Percentiles rank a stretch among this genome's conserved stretches.
Conservation (phyloP, 2,113 vertebrate species). For the Rhinopomastus cyanomelas region DNA sequence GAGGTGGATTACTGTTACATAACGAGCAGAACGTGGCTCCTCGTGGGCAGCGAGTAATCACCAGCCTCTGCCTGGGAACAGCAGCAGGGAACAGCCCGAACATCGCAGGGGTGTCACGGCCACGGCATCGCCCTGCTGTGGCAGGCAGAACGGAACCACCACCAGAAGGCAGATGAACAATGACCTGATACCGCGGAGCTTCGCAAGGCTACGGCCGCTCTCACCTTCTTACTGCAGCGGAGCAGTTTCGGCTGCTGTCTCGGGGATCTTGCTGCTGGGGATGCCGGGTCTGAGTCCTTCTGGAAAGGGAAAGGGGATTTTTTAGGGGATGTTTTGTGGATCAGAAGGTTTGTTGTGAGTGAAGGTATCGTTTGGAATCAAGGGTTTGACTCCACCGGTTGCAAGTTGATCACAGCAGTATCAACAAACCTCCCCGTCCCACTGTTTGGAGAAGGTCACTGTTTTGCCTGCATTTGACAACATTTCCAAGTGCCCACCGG, state of each 20-base stretch:
- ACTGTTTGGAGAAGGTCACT: neutral
- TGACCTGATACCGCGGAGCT: rapidly evolving
- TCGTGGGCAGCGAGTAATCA: neutral
- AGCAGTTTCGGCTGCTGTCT: neutral
- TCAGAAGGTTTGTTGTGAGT: neutral
- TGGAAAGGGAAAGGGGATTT: neutral
- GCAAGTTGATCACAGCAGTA: neutral
- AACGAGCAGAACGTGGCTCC: neutral
- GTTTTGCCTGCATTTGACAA: neutral
- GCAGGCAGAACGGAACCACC: rapidly evolving
- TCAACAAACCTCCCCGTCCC: neutral
- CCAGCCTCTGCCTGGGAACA: neutral
- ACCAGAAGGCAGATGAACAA: rapidly evolving
- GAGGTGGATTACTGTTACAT: neutral
- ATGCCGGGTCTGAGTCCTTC: neutral
- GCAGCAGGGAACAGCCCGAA: neutral
- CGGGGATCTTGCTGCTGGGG: neutral
- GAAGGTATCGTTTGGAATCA: neutral
- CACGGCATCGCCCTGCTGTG: rapidly evolving
- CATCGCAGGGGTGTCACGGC: rapidly evolving
- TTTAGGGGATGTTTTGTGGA: no score
- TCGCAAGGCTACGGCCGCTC: rapidly evolving
- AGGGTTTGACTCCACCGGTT: neutral
- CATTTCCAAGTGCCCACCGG: neutral
- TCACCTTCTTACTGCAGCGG: neutral